Base-by-base conservation (phyloP, 2,113 vertebrate genomes). In the Muscicapa adusta region DNA sequence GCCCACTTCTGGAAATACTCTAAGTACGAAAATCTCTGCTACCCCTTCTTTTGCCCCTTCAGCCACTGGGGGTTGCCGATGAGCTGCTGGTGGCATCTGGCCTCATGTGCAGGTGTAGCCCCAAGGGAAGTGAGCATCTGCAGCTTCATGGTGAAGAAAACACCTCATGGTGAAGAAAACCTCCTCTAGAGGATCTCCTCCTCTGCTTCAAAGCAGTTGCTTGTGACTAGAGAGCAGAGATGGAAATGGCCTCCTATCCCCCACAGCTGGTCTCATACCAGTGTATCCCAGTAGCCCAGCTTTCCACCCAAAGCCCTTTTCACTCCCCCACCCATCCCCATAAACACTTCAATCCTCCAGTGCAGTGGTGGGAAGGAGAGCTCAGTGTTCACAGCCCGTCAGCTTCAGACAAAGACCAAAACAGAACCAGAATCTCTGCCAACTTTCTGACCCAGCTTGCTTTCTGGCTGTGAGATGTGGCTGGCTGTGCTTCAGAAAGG, bases 401-500 rank as follows among this genome's bases (percentile, higher is more conserved):
- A 23, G 14, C 43, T 83, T 89, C 61, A n/a, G 63, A 61, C 33
- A 38, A 84, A 81, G 34, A 60, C 24, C 24, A 34, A 91, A 74
- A 70, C 2, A 3, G 84, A 89, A 91, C 65, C 47, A 74, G 71
- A 86, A 67, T 6, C 40, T 77, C 76, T 60, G 63, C 65, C 87
- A 91, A 1, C 9, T 70, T 86, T 71, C 73, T 87, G 68, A 80
- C 51, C 80, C 68, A 94, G 34, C 68, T 66, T 91, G 24, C 15
- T 88, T 85, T 86, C 58, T 80, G 75, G 62, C 38, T 70, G 68
- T 67, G 48, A 94, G 40, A 28, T 47, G 17, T n/a, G 26, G 6
- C 43, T 92, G 79, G 51, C 43, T 91, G 15, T 73, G 43, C 33
- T 86, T 80, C 60, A 91, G 75, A 83, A 92, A n/a, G 17, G 34